Percentiles rank a stretch among this genome's conserved stretches.
Conservation (phyloP, 2,797 vertebrate species). For the Enteromius mattozi region DNA sequence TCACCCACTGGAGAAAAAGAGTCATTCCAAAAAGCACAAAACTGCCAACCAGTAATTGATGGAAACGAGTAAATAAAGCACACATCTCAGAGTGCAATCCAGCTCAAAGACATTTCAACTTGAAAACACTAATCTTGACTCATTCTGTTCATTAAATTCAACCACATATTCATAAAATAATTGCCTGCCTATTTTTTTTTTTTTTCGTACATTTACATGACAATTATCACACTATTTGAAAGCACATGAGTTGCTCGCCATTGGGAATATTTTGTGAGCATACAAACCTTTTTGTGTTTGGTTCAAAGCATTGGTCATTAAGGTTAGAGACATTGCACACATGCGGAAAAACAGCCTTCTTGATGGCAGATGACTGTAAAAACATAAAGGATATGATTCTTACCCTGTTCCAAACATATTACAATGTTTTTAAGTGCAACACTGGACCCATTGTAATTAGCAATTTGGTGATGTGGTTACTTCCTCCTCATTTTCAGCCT, state of each 20-base stretch:
- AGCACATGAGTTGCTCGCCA: neutral
- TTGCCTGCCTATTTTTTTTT: slow-evolving; percentile 54
- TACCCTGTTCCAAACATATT: slow-evolving; percentile 33
- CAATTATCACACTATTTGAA: slow-evolving; percentile 29
- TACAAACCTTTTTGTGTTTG: slow-evolving; percentile 24
- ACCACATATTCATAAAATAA: slow-evolving; percentile 62
- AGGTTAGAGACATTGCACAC: slow-evolving; percentile 22
- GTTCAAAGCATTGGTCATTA: slow-evolving; percentile 33
- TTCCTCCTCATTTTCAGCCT: slow-evolving; percentile 6
- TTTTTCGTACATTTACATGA: slow-evolving; percentile 40
- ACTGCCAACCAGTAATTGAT: slow-evolving; percentile 76
- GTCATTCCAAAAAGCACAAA: slow-evolving; percentile 53
- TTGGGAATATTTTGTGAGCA: slow-evolving; percentile 3
- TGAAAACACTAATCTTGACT: slow-evolving; percentile 65
- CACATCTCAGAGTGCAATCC: slow-evolving; percentile 77
- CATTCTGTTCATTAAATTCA: slow-evolving; percentile 35
- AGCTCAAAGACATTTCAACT: slow-evolving; percentile 68
- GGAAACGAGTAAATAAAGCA: slow-evolving; percentile 76
- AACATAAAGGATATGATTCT: slow-evolving; percentile 14
- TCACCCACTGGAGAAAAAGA: slow-evolving; percentile 64
- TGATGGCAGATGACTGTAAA: neutral
- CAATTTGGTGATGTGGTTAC: neutral
- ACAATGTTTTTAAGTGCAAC: slow-evolving; percentile 9
- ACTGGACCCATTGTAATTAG: slow-evolving; percentile 19
- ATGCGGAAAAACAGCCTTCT: slow-evolving; percentile 17